Base-by-base conservation (phyloP, 1,140 invertebrate genomes). In the Palaemon carinicauda region DNA sequence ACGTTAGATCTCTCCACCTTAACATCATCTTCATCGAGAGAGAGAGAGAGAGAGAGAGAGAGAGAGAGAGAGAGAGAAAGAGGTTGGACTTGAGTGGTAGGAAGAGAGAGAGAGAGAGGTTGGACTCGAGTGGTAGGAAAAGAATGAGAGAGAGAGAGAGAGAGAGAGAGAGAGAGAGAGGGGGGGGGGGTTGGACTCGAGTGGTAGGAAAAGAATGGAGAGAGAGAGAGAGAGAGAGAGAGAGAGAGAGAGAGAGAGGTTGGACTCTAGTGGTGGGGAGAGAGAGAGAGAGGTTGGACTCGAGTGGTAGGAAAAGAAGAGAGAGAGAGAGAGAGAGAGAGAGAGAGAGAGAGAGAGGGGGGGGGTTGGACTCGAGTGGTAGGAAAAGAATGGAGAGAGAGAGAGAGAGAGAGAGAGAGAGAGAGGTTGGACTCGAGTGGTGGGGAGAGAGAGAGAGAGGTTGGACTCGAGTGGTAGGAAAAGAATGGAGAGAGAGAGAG, bases 341-440 rank as follows among this genome's bases (percentile, higher is more conserved):
- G 56, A 65, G 56, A 65, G 19, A 65, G 60, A 65, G 15, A 10
- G 12, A 41, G 41, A 10, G 41, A 41, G 41, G 75, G 52, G 24
- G 24, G 75, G 24, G 15, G 21, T 12, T 12, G n/a, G 52, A 41
- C 7, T 7, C 15, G 21, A 21, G n/a, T 12, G 50, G 50, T 4
- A 52, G 41, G 41, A 17, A 14, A 19, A n/a, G n/a, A 24, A 0
- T n/a, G n/a, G 75, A 50, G 41, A 50, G 75, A 51, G 33, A 51
- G 33, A 78, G n/a, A 10, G 75, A 78, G 33, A 78, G 75, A 78
- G 75, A 78, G n/a, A 78, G 75, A 52, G 41, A 78, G n/a, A n/a
- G n/a, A n/a, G n/a, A n/a, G n/a, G n/a, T n/a, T n/a, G n/a, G n/a
- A n/a, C n/a, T n/a, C n/a, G n/a, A n/a, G n/a, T n/a, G n/a, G n/a